Evolutionary conservation across 2,797 vertebrate genomes (phyloP), one percentile per base, ranked within the genome.

Genomic region (Falco biarmicus): DNA sequence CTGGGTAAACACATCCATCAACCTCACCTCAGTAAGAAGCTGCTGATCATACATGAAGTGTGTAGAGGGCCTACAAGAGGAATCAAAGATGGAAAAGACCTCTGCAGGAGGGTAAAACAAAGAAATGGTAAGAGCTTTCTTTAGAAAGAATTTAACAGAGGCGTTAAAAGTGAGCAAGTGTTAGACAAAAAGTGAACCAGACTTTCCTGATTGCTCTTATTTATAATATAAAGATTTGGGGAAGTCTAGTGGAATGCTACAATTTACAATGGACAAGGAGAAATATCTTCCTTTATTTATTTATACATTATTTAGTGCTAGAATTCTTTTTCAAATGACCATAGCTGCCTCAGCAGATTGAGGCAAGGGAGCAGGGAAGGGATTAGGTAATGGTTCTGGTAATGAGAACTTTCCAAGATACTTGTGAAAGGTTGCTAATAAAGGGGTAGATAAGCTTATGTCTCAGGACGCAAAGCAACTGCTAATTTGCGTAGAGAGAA

Each of bases 301-400:
- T 60, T 65, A 64, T 47, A 18, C 25, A 20, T 43, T 48, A 60
- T 56, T 85, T 43, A 75, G 11, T 78, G 51, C 21, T 60, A 32
- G 41, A 64, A 61, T n/a, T 64, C 20, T 76, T 81, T 74, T 20
- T 82, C 43, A 70, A 75, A 94, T 14, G 18, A 19, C 25, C 16
- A 34, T 20, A 59, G 19, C 10, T 77, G 7, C 22, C 26, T 89
- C 39, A 60, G 15, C 25, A 82, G 26, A 41, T 22, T 60, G 12
- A 6, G 4, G 2, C 5, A 0, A 10, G 2, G 6, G 14, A 32
- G 37, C 0, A 0, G 9, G 14, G 26, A 82, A 89, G 84, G 8
- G 10, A 47, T 64, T 85, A 39, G 10, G 10, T 63, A 53, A 39
- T 1, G 2, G 14, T 74, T 70, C 32, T 76, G 47, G 14, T 64